phyloP scores from a whole-genome alignment of 2,113 vertebrate species.

The Amia ocellicauda region DNA sequence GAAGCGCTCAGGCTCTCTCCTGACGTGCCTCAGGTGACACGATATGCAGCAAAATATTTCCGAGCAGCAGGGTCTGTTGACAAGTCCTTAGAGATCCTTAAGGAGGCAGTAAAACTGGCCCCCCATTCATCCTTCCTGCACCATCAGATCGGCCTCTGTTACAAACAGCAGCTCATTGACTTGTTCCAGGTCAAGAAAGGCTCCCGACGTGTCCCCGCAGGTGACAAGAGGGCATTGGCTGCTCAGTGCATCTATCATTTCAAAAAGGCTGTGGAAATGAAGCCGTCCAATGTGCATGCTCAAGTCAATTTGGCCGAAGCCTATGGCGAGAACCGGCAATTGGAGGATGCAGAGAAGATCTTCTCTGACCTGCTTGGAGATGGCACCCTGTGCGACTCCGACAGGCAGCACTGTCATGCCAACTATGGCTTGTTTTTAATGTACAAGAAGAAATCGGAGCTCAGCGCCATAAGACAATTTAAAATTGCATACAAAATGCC shows the following conservation, averaged over 20 bases:
- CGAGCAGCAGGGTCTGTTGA: conserved; percentile 15
- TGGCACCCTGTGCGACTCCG: conserved; percentile 12
- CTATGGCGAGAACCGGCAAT: conserved; percentile 20
- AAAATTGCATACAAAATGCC: conserved; percentile 27
- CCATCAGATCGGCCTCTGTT: conserved; percentile 45
- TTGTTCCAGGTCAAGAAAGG: conserved; percentile 4
- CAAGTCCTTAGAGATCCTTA: conserved; percentile 20
- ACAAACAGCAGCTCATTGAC: conserved; percentile 24
- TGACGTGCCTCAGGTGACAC: conserved; percentile 23
- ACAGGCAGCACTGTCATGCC: conserved; percentile 26
- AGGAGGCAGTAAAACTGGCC: conserved; percentile 21
- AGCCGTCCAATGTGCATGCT: conserved; percentile 23
- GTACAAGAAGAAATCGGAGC: conserved; percentile 24
- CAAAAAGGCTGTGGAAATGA: conserved; percentile 25
- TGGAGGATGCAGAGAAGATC: conserved; percentile 30
- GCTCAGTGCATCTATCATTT: conserved; percentile 33
- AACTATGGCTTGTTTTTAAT: conserved; percentile 26
- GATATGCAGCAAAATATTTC: conserved; percentile 34
- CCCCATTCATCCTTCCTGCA: conserved; percentile 37
- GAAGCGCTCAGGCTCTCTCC: conserved; percentile 34
- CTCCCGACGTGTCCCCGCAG: neutral
- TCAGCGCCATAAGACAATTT: conserved; percentile 26
- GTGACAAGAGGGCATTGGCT: conserved; percentile 1
- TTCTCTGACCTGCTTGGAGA: conserved; percentile 25
- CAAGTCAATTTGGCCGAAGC: conserved; percentile 30